Evolutionary conservation across 2,113 vertebrate genomes (phyloP), one percentile per base, ranked within the genome.

Genomic region (Nymphicus hollandicus): DNA sequence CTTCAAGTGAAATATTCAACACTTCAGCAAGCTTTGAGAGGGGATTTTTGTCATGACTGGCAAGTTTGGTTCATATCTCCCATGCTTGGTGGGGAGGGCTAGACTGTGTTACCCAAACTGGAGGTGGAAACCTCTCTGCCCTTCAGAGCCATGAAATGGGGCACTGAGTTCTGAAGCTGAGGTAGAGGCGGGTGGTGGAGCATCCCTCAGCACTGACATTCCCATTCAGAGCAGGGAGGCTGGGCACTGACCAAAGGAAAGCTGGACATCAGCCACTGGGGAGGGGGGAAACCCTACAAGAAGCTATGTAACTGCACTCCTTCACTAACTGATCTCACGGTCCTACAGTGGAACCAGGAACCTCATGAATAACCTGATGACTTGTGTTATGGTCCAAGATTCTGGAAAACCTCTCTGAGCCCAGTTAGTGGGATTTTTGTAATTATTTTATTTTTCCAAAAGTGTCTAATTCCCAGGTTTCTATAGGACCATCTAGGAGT

Each of bases 311-410:
- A 89, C 86, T 89, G 79, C 74, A 69, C 63, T 76, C 56, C 39
- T 91, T 93, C 78, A 29, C 61, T 73, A 83, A 63, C 39, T 52
- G 60, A 82, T 95, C 37, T 93, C 63, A 86, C 37, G 43, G 87
- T 87, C 63, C 79, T 85, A 95, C 86, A 93, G 81, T 87, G 78
- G 95, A 95, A 93, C 53, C 90, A 95, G 77, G 74, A 93, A 95
- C 92, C 83, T 94, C 91, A 88, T 35, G 7, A 91, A 88, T 78
- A 86, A 86, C 73, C 86, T 95, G 91, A 86, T 53, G 37, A 65
- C 87, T 88, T 94, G 77, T 65, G 46, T 91, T 90, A 76, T 19
- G 28, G 53, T 88, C 83, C 50, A 35, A 58, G 33, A 91, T 93
- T 91, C 82, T 92, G 88, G 81, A 91, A 95, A 91, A 94, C 64